Evolutionary conservation across 2,888 invertebrate species (phyloP).

Genomic region (Troglohyphantes excavatus): DNA sequence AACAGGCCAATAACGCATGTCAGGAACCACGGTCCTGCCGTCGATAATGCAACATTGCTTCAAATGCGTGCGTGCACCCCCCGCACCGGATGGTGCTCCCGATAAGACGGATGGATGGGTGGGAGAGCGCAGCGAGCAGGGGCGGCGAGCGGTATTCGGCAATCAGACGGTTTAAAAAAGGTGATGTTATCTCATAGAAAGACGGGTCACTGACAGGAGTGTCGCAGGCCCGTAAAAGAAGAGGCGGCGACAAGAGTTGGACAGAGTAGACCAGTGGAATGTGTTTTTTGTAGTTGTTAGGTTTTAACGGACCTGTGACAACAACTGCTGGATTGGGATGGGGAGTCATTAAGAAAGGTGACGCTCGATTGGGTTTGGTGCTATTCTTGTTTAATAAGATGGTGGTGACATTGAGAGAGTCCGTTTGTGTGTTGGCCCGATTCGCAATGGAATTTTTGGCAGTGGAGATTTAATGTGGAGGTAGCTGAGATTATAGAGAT

Average conservation of each 20-base stretch:
- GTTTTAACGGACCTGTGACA: no score
- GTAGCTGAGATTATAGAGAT: no score
- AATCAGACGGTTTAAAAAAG: conserved; percentile 12
- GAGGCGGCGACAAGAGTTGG: neutral
- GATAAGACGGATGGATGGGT: conserved; percentile 45
- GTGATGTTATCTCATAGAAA: conserved; percentile 39
- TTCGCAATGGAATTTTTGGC: no score
- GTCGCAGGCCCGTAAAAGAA: conserved; percentile 13
- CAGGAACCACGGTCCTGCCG: conserved; percentile 73
- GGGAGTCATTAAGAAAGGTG: no score
- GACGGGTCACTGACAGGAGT: conserved; percentile 45
- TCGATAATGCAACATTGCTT: conserved; percentile 40
- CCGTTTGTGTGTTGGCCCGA: no score
- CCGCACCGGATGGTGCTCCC: conserved; percentile 57
- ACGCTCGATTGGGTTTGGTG: no score
- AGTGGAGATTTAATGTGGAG: no score
- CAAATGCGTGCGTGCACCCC: conserved; percentile 32
- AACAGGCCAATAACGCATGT: conserved; percentile 27
- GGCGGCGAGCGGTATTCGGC: neutral
- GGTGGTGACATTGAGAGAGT: no score
- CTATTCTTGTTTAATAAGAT: no score
- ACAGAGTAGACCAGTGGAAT: no score
- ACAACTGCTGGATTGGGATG: no score
- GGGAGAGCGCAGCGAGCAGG: conserved; percentile 15
- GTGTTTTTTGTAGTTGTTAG: no score